Evolutionary conservation across 2,113 vertebrate species (phyloP), one percentile per base, ranked within the genome.

Genomic region (Muscicapa adusta): DNA sequence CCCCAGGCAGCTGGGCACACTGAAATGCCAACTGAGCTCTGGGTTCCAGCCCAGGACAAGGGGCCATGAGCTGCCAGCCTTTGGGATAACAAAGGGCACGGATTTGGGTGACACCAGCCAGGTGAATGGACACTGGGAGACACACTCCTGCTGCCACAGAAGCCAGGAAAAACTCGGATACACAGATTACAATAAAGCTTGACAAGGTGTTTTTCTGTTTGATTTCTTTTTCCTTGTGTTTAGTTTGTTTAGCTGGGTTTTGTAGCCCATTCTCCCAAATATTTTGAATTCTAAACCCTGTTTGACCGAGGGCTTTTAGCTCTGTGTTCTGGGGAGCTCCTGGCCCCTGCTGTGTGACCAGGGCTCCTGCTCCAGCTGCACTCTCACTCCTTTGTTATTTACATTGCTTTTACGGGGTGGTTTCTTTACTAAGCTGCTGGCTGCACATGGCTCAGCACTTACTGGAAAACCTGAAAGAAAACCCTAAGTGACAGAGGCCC

Each of bases 391-490:
- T 78, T 66, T 89, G 65, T 75, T 92, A 73, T 57, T 90, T 74
- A 66, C n/a, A 7, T 18, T 91, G 93, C 89, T 93, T 76, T 95
- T 81, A 77, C 40, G 80, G 83, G 45, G 67, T 22, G 54, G 75
- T 61, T 95, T 88, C 95, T 79, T 91, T 60, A 18, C 82, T 36
- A 34, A 68, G 75, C 92, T 58, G 18, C 26, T 72, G 90, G 92
- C 65, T 81, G 87, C 82, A 80, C 43, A 24, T 51, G 65, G 85
- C 88, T 96, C 91, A 71, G 91, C 67, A 87, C 91, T 89, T 90
- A 93, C 82, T 68, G 65, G 94, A 92, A 93, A 94, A 84, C 79
- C 43, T 93, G 76, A 88, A 77, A 94, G 92, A 79, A 89, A 90
- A 93, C 74, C 28, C 36, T 92, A 67, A 91, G 88, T 53, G 91